Base-by-base conservation (phyloP, 2,797 vertebrate species). In the Dipus sagitta region DNA sequence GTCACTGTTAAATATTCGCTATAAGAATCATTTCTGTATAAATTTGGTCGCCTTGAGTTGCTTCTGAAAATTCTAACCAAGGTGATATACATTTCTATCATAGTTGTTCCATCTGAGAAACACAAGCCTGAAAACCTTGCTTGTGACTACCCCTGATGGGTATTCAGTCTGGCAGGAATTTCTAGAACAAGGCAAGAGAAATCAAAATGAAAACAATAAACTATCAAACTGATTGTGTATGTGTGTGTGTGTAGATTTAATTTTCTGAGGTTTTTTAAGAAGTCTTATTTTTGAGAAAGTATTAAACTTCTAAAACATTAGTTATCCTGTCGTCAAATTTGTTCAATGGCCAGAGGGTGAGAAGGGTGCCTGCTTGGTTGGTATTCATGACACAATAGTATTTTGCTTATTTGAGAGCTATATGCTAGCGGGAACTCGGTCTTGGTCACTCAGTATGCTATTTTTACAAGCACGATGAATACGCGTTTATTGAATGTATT, bases 1-100 rank as follows among this genome's bases (percentile, higher is more conserved):
- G 58, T 38, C 28, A 34, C 93, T 88, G 60, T 60, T 82, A 90
- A 92, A 79, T 90, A 18, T 12, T 77, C 34, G 4, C 60, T 71
- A 47, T 62, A 67, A 72, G 72, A 83, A 64, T 90, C 75, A 68
- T 52, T 95, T 87, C 47, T 71, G 1, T 47, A 14, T 89, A 78
- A 64, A 54, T 26, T 64, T 72, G 7, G 7, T 47, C 94, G 91
- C 68, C 24, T 77, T 62, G 34, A 68, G 6, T 14, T 90, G 26
- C 20, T 90, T 87, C 26, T 84, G 74, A 68, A 71, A 60, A 86
- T 87, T 65, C 30, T 32, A 85, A 38, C 30, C 28, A 58, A 34
- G 17, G 47, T n/a, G 15, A 0, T 13, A 11, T 24, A 20, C 92
- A 79, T 79, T 79, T 23, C n/a, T 26, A 42, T n/a, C 47, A 13